Evolutionary conservation across 2,888 invertebrate genomes (phyloP), one percentile per base, ranked within the genome.

Genomic region (Pantelozetes paolii): DNA sequence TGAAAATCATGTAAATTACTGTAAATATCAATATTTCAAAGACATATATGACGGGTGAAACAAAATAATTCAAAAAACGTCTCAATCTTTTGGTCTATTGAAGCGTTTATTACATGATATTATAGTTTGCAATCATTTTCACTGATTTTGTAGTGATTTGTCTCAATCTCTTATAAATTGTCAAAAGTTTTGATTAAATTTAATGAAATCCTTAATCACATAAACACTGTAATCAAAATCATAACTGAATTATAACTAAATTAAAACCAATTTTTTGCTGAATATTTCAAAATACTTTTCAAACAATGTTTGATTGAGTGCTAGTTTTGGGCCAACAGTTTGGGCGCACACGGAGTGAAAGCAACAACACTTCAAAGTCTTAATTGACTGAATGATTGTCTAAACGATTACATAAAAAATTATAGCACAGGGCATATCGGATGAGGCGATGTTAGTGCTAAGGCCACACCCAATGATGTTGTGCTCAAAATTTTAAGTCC

Each of bases 351-450:
- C 64, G 30, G 32, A 64, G 64, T 64, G 36, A 64, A 64, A 64
- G 64, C 40, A 23, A 64, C 3, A 64, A 64, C 64, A 64, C 64
- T 64, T 64, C 32, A 15, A 64, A 18, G 64, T 32, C 64, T 36
- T 64, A 64, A 64, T 64, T 64, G 40, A 40, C 13, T 64, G 62
- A 64, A 32, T 64, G 64, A 64, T 32, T 30, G n/a, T 64, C 9
- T 30, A 64, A 64, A 23, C 64, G 40, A 36, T 57, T 23, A 26
- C 20, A 57, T 64, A 64, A 20, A 64, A 20, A 40, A 64, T 40
- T 36, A 64, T 40, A 64, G 36, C 28, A 3, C 20, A 64, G 30
- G 64, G n/a, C 40, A 64, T 36, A 13, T 64, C 40, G n/a, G 20
- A 36, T 64, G 18, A 18, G 13, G 18, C 28, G n/a, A 15, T 30